A percentile compares a stretch with the other conserved stretches of the same genome.
Conservation (phyloP, 2,888 invertebrate genomes). For the Dorcus parallelipipedus region DNA sequence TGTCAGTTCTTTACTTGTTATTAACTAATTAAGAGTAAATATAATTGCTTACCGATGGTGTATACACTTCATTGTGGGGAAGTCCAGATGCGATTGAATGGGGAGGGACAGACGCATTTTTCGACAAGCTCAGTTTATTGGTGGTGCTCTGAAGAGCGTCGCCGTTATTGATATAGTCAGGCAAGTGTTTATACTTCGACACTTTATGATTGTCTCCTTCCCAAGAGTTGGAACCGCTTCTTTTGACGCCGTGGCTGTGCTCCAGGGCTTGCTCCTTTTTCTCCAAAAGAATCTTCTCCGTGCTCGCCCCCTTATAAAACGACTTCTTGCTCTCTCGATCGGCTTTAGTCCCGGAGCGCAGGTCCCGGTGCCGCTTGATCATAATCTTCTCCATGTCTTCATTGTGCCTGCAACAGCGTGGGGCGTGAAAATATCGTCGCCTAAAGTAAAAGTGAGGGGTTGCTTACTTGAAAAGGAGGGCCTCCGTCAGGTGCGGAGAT, state of each 20-base stretch:
- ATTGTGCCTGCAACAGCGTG: constrained; percentile 61
- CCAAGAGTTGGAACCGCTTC: constrained; percentile 60
- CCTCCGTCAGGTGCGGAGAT: constrained; percentile 58
- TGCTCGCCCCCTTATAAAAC: constrained; percentile 28
- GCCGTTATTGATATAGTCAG: constrained; percentile 23
- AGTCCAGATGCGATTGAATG: constrained; percentile 7
- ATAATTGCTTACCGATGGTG: constrained; percentile 29
- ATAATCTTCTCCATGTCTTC: constrained; percentile 78
- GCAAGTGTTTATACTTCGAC: constrained; percentile 53
- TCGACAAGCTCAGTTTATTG: constrained; percentile 8
- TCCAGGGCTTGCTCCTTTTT: constrained; percentile 32
- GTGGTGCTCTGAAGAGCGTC: constrained; percentile 16
- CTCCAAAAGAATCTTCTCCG: constrained; percentile 26
- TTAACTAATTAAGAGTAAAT: neutral
- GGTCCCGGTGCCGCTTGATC: constrained; percentile 66
- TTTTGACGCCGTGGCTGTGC: constrained; percentile 56
- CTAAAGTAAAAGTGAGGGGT: neutral
- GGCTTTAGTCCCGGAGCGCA: constrained; percentile 53
- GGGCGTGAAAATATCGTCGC: neutral
- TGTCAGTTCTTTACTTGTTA: too few species aligned
- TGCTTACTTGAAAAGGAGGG: constrained; percentile 53
- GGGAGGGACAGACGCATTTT: constrained; percentile 9
- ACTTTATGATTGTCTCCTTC: constrained; percentile 58
- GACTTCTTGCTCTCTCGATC: constrained; percentile 41
- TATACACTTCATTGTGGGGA: constrained; percentile 27